These are phyloP conservation scores for Plodia interpunctella DNA, from an alignment of 1,140 invertebrate species.

Conservation along the genomic window DNA sequence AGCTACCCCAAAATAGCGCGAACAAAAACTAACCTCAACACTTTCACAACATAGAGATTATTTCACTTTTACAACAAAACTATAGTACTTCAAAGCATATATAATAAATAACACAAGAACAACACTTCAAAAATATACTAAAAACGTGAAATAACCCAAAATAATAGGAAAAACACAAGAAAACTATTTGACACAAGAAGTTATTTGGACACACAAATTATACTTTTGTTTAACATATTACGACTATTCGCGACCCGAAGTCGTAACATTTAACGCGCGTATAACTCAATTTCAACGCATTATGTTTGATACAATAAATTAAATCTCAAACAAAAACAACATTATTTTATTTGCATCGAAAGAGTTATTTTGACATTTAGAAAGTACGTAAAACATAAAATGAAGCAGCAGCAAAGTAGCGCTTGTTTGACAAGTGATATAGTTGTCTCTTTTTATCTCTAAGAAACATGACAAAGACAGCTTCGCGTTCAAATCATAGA, in stretches of 20 bases:
- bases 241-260: constrained; percentile 3
- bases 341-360: constrained; percentile 60
- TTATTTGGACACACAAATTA: constrained; percentile 9
- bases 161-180: constrained; percentile 49
- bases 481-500: background rate
- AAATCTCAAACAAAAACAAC: constrained; percentile 55
- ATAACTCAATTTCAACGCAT: constrained; percentile 54
- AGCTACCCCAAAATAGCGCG: constrained; percentile 55
- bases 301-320: constrained; percentile 30
- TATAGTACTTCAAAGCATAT: constrained; percentile 20
- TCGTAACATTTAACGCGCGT: constrained; percentile 26
- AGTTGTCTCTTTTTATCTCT: background rate
- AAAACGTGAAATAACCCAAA: background rate
- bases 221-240: background rate
- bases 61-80: constrained; percentile 21
- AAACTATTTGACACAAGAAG: constrained; percentile 56
- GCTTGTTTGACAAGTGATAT: constrained; percentile 5
- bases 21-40: constrained; percentile 71
- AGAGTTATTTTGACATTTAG: constrained; percentile 69
- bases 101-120: constrained; percentile 16
- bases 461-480: background rate
- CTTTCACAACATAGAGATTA: constrained; percentile 37
- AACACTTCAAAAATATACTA: constrained; percentile 11
- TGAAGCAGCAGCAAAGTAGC: background rate
- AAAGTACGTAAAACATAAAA: constrained; percentile 22